Base-by-base conservation (phyloP, 2,113 vertebrate genomes). In the Gopherus flavomarginatus region DNA sequence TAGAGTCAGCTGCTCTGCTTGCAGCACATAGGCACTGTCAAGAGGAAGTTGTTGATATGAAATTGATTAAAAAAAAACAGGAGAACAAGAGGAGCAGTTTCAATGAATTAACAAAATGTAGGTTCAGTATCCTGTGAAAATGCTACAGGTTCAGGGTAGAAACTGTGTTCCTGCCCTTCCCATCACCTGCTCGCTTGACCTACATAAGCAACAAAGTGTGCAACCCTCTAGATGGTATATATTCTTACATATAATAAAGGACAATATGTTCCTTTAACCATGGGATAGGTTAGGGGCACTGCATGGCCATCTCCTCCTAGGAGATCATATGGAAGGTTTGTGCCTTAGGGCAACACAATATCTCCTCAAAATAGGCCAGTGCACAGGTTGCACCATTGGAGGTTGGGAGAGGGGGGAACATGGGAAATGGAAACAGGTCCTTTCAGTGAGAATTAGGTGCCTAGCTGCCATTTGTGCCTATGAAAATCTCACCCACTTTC, bases 401-500 rank as follows among this genome's bases (percentile, higher is more conserved):
- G 81, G 24, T 8, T 59, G 62, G 53, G 12, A 62, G 82, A 16
- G 10, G 62, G 53, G 12, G 72, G 82, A 16, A 8, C 21, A 22
- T 19, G 87, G 75, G 49, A 35, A 92, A 53, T 8, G 93, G 56
- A 90, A 95, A 91, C 78, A 14, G 69, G 59, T 31, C 9, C 91
- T 81, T 88, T 84, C 75, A 42, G 0, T 10, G 93, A 59, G 22
- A 93, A 59, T 17, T 54, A 24, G 8, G 9, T 49, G 19, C 3
- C 12, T 29, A 88, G 14, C 27, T 78, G 87, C 26, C 26, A 78
- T 52, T 44, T 47, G 10, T 16, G 53, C 38, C 83, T 90, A 86
- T 81, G 62, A 90, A 94, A 96, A 92, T 77, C 72, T 57, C 13
- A 75, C 35, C 35, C 78, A 1, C 92, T 95, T 93, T 83, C 49